phyloP scores from a whole-genome alignment of 2,888 invertebrate genomes.

The Apamea monoglypha region DNA sequence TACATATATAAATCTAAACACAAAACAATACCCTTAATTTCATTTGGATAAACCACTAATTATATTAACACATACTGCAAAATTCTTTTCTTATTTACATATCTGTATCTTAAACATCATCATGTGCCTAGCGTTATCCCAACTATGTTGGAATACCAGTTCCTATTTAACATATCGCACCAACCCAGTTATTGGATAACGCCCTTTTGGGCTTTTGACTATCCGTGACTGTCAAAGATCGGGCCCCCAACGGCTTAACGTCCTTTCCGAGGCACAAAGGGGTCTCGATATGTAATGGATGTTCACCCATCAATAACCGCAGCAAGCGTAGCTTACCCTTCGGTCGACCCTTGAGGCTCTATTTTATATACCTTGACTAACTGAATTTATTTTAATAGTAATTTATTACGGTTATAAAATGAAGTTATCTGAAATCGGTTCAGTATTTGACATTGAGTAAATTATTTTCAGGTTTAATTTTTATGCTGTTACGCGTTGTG shows the following conservation, averaged over 20 bases:
- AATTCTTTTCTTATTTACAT: no score
- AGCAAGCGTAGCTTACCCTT: neutral
- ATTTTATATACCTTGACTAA: slow-evolving; percentile 9
- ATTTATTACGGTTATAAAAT: neutral
- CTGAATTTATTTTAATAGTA: slow-evolving; percentile 29
- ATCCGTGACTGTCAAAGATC: no score
- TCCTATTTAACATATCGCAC: no score
- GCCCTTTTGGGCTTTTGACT: no score
- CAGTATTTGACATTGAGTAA: neutral
- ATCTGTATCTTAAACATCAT: neutral
- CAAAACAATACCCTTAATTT: neutral
- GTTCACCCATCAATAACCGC: neutral
- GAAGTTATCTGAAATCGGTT: slow-evolving; percentile 15
- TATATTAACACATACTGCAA: no score
- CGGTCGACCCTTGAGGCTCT: neutral
- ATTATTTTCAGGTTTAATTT: neutral
- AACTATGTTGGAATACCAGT: neutral
- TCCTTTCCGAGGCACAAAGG: no score
- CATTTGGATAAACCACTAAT: neutral
- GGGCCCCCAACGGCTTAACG: no score
- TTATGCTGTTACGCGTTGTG: neutral
- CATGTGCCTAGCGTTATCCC: neutral
- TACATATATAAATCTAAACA: neutral
- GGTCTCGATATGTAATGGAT: neutral
- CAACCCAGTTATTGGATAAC: no score